These are phyloP conservation scores for Sardina pilchardus DNA, from an alignment of 2,113 vertebrate genomes.

Conservation along the genomic window DNA sequence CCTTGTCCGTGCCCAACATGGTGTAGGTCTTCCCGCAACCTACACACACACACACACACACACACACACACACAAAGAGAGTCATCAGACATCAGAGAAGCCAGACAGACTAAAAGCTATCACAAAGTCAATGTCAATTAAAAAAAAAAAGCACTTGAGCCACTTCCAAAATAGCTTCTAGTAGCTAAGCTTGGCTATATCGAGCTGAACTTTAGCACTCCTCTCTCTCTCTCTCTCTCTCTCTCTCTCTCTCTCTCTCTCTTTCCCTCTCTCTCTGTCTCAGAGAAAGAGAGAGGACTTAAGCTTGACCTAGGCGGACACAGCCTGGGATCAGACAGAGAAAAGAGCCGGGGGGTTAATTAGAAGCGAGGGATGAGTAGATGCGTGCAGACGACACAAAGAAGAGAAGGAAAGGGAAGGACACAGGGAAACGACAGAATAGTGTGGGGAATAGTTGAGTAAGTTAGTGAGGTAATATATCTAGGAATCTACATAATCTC, in stretches of 20 bases:
- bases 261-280: neutral
- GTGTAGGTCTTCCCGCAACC: constrained; percentile 95
- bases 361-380: neutral
- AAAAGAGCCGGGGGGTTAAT: neutral
- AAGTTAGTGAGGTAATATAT: too few species aligned
- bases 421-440: neutral
- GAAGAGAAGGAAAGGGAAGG: neutral
- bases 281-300: neutral
- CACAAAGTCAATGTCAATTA: neutral
- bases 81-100: too few species aligned
- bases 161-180: neutral
- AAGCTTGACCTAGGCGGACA: neutral
- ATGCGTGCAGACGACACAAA: neutral
- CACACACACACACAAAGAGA: constrained; percentile 21
- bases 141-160: neutral
- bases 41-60: constrained; percentile 49
- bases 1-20: constrained; percentile 87
- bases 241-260: neutral
- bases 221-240: neutral
- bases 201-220: neutral
- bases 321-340: neutral
- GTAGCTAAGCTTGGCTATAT: neutral
- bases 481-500: too few species aligned
- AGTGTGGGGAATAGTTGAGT: too few species aligned
- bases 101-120: neutral